phyloP scores from a whole-genome alignment of 30 jellyfish, hydroid and myxozoan genomes.

The Turritopsis rubra region DNA sequence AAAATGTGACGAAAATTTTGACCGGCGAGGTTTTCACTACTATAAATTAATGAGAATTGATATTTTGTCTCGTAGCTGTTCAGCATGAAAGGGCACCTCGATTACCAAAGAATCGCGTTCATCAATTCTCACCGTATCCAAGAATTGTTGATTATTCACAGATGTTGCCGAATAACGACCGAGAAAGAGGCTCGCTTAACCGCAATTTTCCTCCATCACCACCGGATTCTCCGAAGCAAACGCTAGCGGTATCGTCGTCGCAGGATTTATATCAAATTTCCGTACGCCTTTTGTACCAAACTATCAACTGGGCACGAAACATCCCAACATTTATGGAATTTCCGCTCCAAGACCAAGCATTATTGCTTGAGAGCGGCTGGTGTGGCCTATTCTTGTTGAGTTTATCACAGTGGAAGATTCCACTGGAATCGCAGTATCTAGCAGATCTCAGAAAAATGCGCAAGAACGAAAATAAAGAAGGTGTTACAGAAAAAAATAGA shows the following conservation, averaged over 20 bases:
- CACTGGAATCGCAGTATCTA: slow-evolving; percentile 43
- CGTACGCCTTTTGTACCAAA: slow-evolving; percentile 41
- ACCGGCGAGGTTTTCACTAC: too few relatives aligned
- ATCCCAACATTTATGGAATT: slow-evolving; percentile 73
- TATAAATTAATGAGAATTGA: too few relatives aligned
- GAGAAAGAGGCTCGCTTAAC: too few relatives aligned
- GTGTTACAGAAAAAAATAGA: slow-evolving; percentile 34
- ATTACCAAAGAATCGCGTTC: slow-evolving; percentile 28
- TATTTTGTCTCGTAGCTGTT: slow-evolving; percentile 69
- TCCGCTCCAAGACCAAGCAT: slow-evolving; percentile 74
- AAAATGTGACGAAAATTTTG: too few relatives aligned
- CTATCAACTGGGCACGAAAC: slow-evolving; percentile 82
- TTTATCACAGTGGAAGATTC: slow-evolving; percentile 71
- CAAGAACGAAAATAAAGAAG: slow-evolving; percentile 29
- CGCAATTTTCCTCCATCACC: slow-evolving; percentile 7
- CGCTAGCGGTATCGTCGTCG: slow-evolving; percentile 42
- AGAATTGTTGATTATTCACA: not conserved
- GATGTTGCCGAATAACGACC: not conserved
- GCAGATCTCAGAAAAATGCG: slow-evolving; percentile 29
- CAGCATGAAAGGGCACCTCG: slow-evolving; percentile 92
- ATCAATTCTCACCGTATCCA: slow-evolving; percentile 16
- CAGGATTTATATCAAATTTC: slow-evolving; percentile 57
- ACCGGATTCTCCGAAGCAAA: slow-evolving; percentile 7
- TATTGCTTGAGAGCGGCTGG: slow-evolving; percentile 78
- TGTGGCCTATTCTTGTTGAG: slow-evolving; percentile 54